Evolutionary conservation across 2,888 invertebrate genomes (phyloP).

Genomic region (Salticus scenicus): DNA sequence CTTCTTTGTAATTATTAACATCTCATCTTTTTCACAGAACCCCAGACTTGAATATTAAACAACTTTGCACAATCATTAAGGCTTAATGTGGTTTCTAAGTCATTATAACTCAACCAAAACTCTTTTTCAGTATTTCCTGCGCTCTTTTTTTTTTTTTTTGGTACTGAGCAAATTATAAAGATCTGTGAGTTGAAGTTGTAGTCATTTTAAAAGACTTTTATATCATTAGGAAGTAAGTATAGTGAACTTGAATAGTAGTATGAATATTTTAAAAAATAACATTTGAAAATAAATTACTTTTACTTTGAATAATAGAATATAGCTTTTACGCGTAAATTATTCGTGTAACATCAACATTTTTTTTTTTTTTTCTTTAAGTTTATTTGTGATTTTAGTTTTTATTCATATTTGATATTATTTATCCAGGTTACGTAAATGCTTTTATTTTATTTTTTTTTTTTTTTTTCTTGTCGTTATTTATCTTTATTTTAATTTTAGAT

Average conservation of each 20-base stretch:
- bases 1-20: neutral
- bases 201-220: slow-evolving; percentile 5
- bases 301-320: neutral
- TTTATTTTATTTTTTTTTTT: too few relatives aligned
- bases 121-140: neutral
- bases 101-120: slow-evolving; percentile 12
- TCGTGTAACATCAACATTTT: too few relatives aligned
- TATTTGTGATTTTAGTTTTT: too few relatives aligned
- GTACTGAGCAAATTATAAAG: neutral
- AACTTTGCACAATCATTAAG: slow-evolving; percentile 11
- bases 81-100: slow-evolving; percentile 10
- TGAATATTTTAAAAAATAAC: neutral
- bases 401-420: too few relatives aligned
- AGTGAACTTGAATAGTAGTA: neutral
- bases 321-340: too few relatives aligned
- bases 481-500: too few relatives aligned
- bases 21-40: slow-evolving; percentile 1
- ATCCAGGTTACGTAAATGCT: too few relatives aligned
- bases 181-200: neutral
- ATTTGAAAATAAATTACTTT: neutral
- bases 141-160: neutral
- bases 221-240: neutral
- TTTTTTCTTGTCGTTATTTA: too few relatives aligned
- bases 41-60: slow-evolving; percentile 13
- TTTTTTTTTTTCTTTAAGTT: too few relatives aligned